These are phyloP conservation scores for Ganaspis brasiliensis DNA, from an alignment of 2,888 invertebrate species.

Conservation along the genomic window DNA sequence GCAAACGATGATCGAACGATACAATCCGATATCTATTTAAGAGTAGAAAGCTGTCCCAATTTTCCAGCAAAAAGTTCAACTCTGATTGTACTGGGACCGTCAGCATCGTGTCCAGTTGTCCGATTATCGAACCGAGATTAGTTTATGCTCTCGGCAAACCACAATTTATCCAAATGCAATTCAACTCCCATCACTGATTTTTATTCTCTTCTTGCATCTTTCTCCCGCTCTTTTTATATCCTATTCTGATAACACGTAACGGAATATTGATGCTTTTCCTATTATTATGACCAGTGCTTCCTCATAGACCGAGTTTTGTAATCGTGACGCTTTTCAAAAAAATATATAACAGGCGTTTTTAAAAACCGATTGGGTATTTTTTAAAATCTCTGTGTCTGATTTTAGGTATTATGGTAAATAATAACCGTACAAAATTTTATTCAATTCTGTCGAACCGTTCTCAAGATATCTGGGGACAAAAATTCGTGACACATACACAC, in stretches of 20 bases:
- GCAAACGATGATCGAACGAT: slow-evolving; percentile 36
- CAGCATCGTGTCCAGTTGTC: neutral
- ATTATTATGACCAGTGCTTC: too few species aligned
- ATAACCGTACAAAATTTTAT: too few species aligned
- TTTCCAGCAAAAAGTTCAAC: slow-evolving; percentile 5
- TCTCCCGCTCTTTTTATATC: neutral
- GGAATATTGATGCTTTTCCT: too few species aligned
- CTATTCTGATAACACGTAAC: neutral
- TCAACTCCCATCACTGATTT: neutral
- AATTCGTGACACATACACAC: too few species aligned
- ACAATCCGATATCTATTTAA: slow-evolving; percentile 18
- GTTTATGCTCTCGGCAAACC: neutral
- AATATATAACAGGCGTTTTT: too few species aligned
- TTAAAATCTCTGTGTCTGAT: too few species aligned
- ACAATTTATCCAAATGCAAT: neutral
- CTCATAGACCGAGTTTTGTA: too few species aligned
- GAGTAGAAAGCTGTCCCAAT: slow-evolving; percentile 36
- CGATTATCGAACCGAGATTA: slow-evolving; percentile 24
- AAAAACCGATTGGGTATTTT: too few species aligned
- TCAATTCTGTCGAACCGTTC: too few species aligned
- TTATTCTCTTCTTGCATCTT: neutral
- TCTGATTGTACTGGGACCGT: slow-evolving; percentile 1
- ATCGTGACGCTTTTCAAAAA: too few species aligned
- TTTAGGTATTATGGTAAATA: too few species aligned
- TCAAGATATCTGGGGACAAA: too few species aligned